phyloP scores from a whole-genome alignment of 2,113 vertebrate species.

The Phocoena sinus region DNA sequence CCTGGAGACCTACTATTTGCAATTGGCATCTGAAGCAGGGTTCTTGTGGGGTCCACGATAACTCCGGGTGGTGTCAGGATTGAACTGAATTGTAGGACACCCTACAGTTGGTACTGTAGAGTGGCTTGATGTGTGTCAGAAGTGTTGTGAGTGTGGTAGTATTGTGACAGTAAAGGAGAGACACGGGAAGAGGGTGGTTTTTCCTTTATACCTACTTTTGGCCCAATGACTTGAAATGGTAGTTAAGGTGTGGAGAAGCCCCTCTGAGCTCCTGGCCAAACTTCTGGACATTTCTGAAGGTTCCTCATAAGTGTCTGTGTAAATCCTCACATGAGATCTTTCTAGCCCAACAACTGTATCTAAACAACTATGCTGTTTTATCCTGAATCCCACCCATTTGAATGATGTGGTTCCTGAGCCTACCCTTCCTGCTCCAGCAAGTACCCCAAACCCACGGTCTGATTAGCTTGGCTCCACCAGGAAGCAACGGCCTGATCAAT shows the following conservation, averaged over 20 bases:
- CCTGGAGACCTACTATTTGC: background rate
- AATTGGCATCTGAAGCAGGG: background rate
- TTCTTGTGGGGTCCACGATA: background rate
- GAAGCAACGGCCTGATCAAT: background rate
- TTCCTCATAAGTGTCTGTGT: background rate
- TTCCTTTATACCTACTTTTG: background rate
- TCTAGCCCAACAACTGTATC: background rate
- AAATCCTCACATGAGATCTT: background rate
- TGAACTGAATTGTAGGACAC: background rate
- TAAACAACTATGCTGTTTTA: background rate
- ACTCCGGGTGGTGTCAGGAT: background rate
- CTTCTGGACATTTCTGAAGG: background rate
- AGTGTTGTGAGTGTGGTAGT: background rate
- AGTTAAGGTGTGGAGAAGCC: background rate
- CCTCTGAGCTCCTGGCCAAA: background rate
- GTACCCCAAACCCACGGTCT: background rate
- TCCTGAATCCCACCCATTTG: background rate
- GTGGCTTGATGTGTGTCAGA: background rate
- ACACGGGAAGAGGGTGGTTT: background rate
- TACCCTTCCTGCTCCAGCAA: background rate
- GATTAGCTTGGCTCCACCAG: background rate
- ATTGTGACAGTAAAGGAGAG: background rate
- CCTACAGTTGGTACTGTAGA: background rate
- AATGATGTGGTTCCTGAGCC: background rate
- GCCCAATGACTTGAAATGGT: background rate